Percentiles rank a stretch among this genome's conserved stretches.
Conservation (phyloP, 2,888 invertebrate species). For the Slavum lentiscoides region DNA sequence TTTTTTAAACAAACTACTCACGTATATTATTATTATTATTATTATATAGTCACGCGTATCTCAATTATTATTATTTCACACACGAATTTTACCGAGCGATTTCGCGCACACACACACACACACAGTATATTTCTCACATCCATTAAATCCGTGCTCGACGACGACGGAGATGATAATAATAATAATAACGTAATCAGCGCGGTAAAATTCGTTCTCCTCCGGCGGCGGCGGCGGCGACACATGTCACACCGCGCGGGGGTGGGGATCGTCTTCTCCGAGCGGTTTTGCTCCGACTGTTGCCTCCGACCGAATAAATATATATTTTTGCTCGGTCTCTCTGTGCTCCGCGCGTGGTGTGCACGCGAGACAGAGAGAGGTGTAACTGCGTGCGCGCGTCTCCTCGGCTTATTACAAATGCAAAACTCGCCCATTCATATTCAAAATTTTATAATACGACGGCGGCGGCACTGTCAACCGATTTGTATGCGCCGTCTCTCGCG, state of each 20-base stretch:
- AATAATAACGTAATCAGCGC: slow-evolving; percentile 46
- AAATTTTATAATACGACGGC: slow-evolving; percentile 68
- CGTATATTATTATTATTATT: too few relatives aligned
- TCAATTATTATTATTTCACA: slow-evolving; percentile 38
- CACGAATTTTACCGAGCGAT: slow-evolving; percentile 22
- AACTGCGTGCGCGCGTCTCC: slow-evolving; percentile 40
- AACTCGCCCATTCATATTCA: slow-evolving; percentile 86
- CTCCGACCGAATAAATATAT: slow-evolving; percentile 17
- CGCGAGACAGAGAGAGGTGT: slow-evolving; percentile 1
- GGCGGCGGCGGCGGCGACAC: slow-evolving; percentile 24
- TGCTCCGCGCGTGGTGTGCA: not conserved
- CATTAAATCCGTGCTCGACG: not conserved
- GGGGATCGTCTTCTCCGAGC: not conserved
- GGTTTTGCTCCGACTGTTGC: not conserved
- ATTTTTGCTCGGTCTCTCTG: slow-evolving; percentile 11
- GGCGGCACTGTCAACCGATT: slow-evolving; percentile 48
- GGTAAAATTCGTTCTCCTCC: slow-evolving; percentile 18
- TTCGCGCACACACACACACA: not conserved
- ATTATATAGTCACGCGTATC: slow-evolving; percentile 27
- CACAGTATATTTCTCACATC: not conserved
- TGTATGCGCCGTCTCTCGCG: slow-evolving; percentile 51
- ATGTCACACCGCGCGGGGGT: not conserved
- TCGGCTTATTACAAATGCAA: slow-evolving; percentile 78
- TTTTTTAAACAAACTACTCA: too few relatives aligned
- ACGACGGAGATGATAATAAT: not conserved